These are phyloP conservation scores for Numenius phaeopus DNA, from an alignment of 2,797 vertebrate genomes.

Conservation along the genomic window DNA sequence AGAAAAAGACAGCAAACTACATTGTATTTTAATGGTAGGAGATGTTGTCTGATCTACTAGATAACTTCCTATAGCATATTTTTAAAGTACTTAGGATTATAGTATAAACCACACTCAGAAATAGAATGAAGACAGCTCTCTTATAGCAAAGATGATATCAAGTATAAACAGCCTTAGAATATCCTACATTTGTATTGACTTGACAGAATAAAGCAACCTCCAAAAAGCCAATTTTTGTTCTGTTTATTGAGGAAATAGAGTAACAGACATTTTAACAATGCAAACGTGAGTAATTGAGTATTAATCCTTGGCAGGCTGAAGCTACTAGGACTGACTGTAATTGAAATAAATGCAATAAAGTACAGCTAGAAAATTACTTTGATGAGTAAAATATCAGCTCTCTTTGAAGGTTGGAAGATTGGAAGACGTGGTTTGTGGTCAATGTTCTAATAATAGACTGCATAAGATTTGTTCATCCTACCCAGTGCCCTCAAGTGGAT, in stretches of 20 bases:
- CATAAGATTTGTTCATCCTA: background rate
- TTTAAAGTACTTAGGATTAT: background rate
- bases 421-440: background rate
- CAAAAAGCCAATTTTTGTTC: background rate
- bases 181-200: background rate
- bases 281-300: background rate
- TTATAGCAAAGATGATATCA: background rate
- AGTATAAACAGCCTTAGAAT: constrained; percentile 8
- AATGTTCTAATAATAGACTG: background rate
- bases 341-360: background rate
- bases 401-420: background rate
- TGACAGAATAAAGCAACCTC: background rate
- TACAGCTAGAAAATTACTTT: background rate
- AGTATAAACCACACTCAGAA: constrained; percentile 11
- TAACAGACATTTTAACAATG: constrained; percentile 15
- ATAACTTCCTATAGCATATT: background rate
- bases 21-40: background rate
- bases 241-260: constrained; percentile 27
- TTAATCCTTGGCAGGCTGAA: background rate
- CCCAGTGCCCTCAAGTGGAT: background rate
- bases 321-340: background rate
- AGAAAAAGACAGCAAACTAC: background rate
- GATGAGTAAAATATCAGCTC: background rate
- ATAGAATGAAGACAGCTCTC: background rate
- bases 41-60: background rate